Evolutionary conservation across 2,797 vertebrate genomes (phyloP).

Genomic region (Ambastaia sidthimunki): DNA sequence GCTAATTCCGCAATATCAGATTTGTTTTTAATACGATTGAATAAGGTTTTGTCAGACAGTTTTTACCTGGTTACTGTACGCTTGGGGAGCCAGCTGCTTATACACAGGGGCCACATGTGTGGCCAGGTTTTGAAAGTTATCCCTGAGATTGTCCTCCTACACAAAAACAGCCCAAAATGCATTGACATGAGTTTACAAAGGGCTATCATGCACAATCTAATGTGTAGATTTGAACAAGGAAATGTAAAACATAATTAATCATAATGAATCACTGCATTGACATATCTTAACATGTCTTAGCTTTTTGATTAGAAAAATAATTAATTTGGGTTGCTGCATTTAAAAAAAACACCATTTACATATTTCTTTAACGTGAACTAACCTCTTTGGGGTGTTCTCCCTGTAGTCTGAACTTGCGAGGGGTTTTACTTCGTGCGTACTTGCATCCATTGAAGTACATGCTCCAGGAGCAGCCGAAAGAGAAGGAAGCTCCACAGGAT

Average conservation of each 20-base stretch:
- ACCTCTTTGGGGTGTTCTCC: conserved; percentile 97
- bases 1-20: not conserved
- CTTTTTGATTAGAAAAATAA: not conserved
- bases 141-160: conserved; percentile 93
- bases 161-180: conserved; percentile 12
- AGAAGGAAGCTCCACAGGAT: conserved; percentile 93
- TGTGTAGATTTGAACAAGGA: not conserved
- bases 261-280: not conserved
- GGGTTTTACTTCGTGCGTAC: conserved; percentile 93
- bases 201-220: not conserved
- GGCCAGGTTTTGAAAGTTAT: conserved; percentile 92
- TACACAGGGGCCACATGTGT: conserved; percentile 93
- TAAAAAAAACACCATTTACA: not conserved
- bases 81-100: conserved; percentile 89
- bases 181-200: not conserved
- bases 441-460: conserved; percentile 99
- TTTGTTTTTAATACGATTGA: not conserved
- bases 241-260: not conserved
- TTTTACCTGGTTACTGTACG: conserved; percentile 93
- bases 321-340: not conserved
- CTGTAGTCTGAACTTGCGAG: conserved; percentile 94
- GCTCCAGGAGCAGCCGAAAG: conserved; percentile 98
- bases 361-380: conserved; percentile 4
- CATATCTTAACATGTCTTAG: not conserved
- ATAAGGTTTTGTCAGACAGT: not conserved